Percentiles rank a stretch among this genome's conserved stretches.
Evolutionary conservation across 2,888 invertebrate genomes (phyloP).

Genomic region (Phlogophora meticulosa): DNA sequence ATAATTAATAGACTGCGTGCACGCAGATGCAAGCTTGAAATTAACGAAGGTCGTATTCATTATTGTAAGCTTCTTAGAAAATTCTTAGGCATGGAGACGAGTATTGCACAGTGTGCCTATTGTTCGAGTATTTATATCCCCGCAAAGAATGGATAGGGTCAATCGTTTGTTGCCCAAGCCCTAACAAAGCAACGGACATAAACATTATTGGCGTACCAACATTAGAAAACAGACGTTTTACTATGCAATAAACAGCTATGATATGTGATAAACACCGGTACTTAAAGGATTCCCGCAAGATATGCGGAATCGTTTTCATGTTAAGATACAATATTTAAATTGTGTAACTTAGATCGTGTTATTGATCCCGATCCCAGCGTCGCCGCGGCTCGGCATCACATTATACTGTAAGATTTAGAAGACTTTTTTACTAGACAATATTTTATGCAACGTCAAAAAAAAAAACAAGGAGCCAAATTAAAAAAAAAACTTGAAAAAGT

Average conservation of each 20-base stretch:
- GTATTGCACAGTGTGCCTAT: slow-evolving; percentile 32
- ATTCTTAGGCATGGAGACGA: slow-evolving; percentile 25
- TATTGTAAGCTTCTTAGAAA: slow-evolving; percentile 29
- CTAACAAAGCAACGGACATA: slow-evolving; percentile 56
- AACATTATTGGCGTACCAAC: slow-evolving; percentile 48
- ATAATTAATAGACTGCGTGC: slow-evolving; percentile 3
- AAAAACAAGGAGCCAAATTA: background rate
- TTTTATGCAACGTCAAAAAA: background rate
- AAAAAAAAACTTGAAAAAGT: background rate
- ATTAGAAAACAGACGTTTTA: slow-evolving; percentile 58
- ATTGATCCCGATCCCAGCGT: background rate
- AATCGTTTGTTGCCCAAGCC: slow-evolving; percentile 51
- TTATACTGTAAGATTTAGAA: background rate
- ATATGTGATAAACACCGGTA: slow-evolving; percentile 64
- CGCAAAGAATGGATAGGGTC: slow-evolving; percentile 57
- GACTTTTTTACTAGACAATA: background rate
- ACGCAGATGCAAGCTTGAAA: slow-evolving; percentile 4
- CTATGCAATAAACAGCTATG: slow-evolving; percentile 54
- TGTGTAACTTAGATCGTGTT: background rate
- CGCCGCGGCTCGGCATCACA: background rate
- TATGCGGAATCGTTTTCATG: slow-evolving; percentile 21
- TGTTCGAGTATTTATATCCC: slow-evolving; percentile 54
- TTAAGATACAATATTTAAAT: slow-evolving; percentile 12
- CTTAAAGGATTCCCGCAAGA: slow-evolving; percentile 28
- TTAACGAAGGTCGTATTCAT: slow-evolving; percentile 13